A percentile compares a stretch with the other conserved stretches of the same genome.
These are phyloP conservation scores for Zelostemma sp. DNA, from an alignment of 1,140 invertebrate genomes.

Conservation along the genomic window DNA sequence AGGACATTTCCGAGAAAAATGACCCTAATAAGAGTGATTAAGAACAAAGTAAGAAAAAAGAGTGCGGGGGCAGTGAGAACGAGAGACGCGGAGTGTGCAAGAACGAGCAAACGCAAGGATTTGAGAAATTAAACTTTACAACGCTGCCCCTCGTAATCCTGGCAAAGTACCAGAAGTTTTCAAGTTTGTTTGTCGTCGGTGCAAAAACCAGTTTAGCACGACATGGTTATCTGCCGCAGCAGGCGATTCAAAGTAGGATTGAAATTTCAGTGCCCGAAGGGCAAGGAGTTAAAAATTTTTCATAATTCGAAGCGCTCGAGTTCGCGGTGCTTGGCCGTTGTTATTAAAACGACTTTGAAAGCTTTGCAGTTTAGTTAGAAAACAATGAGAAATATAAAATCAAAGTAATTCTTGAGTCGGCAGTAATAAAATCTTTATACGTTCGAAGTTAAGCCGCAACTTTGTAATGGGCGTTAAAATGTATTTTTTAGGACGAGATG, in stretches of 20 bases:
- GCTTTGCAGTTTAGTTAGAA: too few relatives aligned
- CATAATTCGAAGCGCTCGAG: not conserved
- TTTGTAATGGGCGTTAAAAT: too few relatives aligned
- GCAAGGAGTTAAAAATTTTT: slow-evolving; percentile 17
- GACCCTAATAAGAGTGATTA: slow-evolving; percentile 38
- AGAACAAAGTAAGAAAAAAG: slow-evolving; percentile 30
- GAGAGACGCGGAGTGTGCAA: slow-evolving; percentile 22
- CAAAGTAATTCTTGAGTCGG: too few relatives aligned
- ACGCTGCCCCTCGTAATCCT: slow-evolving; percentile 57
- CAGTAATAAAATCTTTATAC: too few relatives aligned
- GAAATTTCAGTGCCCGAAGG: slow-evolving; percentile 22
- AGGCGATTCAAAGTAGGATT: slow-evolving; percentile 15
- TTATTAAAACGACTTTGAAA: too few relatives aligned
- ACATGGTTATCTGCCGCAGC: slow-evolving; percentile 38
- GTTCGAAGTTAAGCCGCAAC: too few relatives aligned
- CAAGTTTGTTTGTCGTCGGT: slow-evolving; percentile 53
- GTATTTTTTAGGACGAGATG: too few relatives aligned
- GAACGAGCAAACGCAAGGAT: slow-evolving; percentile 47
- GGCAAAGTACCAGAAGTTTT: slow-evolving; percentile 54
- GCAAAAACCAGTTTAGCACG: slow-evolving; percentile 49
- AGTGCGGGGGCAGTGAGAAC: not conserved
- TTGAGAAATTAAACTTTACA: slow-evolving; percentile 62
- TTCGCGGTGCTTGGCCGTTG: not conserved
- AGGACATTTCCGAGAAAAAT: slow-evolving; percentile 31
- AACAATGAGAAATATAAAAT: too few relatives aligned